Evolutionary conservation across 2,113 vertebrate genomes (phyloP).

Genomic region (Mustelus asterias): DNA sequence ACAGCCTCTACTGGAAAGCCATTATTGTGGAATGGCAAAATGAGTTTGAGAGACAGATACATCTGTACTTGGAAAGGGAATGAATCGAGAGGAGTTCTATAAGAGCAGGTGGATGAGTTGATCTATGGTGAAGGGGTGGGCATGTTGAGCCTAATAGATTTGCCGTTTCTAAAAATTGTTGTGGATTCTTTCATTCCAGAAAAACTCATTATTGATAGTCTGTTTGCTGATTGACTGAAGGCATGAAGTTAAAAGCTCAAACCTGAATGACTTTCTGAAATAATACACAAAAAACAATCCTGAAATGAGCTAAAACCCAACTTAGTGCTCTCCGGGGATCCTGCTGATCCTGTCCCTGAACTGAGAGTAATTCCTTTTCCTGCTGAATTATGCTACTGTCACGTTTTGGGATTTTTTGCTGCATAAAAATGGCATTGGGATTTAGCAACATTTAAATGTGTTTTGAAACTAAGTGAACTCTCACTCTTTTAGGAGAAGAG

Average conservation of each 20-base stretch:
- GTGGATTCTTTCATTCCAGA: not conserved
- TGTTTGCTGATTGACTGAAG: not conserved
- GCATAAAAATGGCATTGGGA: not conserved
- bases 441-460: not conserved
- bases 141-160: not conserved
- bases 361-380: not conserved
- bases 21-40: not conserved
- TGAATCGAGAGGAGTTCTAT: not conserved
- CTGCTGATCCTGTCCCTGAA: not conserved
- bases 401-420: not conserved
- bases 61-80: not conserved
- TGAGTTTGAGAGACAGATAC: not conserved
- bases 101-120: not conserved
- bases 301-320: not conserved
- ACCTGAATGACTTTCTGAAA: not conserved
- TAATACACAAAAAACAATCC: not conserved
- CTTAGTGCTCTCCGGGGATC: not conserved
- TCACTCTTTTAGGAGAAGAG: not conserved
- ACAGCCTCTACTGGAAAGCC: not conserved
- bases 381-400: slow-evolving; percentile 19
- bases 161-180: not conserved
- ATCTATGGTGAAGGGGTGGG: not conserved
- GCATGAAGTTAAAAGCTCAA: not conserved
- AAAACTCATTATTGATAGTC: not conserved
- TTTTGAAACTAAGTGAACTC: not conserved